phyloP scores from a whole-genome alignment of 2,113 vertebrate species.

The Albula goreensis region DNA sequence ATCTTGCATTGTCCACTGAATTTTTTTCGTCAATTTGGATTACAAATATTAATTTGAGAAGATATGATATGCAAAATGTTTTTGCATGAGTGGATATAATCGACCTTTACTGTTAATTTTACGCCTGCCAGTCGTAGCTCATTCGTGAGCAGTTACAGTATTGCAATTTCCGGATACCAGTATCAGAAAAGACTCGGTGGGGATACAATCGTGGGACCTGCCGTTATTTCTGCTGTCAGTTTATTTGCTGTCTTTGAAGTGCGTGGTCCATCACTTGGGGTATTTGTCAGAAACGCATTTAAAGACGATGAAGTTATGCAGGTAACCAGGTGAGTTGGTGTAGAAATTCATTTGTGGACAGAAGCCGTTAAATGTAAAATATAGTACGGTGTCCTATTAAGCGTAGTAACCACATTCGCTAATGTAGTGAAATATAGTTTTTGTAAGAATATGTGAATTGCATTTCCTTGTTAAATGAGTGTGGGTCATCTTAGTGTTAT shows the following conservation, averaged over 20 bases:
- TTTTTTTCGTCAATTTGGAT: slow-evolving; percentile 48
- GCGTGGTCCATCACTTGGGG: neutral
- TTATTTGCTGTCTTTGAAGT: slow-evolving; percentile 23
- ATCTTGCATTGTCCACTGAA: neutral
- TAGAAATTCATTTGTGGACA: slow-evolving; percentile 11
- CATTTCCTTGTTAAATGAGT: neutral
- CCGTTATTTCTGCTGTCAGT: slow-evolving; percentile 19
- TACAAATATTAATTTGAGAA: slow-evolving; percentile 34
- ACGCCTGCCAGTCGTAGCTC: slow-evolving; percentile 35
- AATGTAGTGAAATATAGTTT: neutral
- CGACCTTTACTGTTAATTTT: slow-evolving; percentile 38
- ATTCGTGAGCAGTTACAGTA: slow-evolving; percentile 63
- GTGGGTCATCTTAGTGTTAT: neutral
- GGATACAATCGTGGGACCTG: slow-evolving; percentile 47
- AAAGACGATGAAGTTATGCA: slow-evolving; percentile 55
- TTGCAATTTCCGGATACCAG: slow-evolving; percentile 40
- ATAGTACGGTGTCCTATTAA: neutral
- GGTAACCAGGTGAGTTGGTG: slow-evolving; percentile 65
- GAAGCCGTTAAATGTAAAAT: neutral
- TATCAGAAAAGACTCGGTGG: slow-evolving; percentile 45
- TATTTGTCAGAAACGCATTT: slow-evolving; percentile 28
- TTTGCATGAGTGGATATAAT: slow-evolving; percentile 31
- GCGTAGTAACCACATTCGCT: neutral
- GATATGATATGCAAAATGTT: neutral
- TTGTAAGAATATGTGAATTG: neutral